A percentile compares a stretch with the other conserved stretches of the same genome.
Conservation (phyloP, 1,140 invertebrate species). For the Oedothorax gibbosus region DNA sequence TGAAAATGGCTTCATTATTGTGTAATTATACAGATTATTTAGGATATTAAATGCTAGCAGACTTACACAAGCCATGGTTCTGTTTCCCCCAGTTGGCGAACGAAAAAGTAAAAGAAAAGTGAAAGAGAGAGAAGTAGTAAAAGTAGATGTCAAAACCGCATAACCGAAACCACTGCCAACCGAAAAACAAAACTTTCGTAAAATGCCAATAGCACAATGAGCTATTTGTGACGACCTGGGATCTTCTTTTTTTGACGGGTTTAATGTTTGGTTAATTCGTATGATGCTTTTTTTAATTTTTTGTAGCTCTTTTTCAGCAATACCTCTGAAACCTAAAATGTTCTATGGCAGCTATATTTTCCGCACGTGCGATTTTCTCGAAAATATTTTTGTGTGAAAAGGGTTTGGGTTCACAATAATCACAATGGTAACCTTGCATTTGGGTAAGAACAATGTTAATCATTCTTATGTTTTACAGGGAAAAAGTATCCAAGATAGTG, state of each 20-base stretch:
- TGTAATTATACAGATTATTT: constrained; percentile 20
- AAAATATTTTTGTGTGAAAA: not conserved
- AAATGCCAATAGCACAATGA: too few species aligned
- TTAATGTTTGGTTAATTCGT: not conserved
- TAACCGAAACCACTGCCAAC: not conserved
- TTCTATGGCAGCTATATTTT: too few species aligned
- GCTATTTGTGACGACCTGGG: too few species aligned
- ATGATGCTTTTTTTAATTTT: not conserved
- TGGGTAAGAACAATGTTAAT: too few species aligned
- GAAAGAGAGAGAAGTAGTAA: not conserved
- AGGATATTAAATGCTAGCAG: not conserved
- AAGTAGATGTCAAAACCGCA: not conserved
- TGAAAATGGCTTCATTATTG: not conserved
- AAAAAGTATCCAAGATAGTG: too few species aligned
- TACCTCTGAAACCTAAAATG: too few species aligned
- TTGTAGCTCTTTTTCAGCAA: not conserved
- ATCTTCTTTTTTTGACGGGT: too few species aligned
- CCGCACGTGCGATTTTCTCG: not conserved
- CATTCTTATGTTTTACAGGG: too few species aligned
- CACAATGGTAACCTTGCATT: too few species aligned
- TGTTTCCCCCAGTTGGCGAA: not conserved
- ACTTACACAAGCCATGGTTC: constrained; percentile 29
- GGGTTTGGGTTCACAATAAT: too few species aligned
- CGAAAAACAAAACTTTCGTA: not conserved
- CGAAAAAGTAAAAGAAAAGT: not conserved